Base-by-base conservation (phyloP, 1,140 invertebrate species). In the Latrodectus geometricus region DNA sequence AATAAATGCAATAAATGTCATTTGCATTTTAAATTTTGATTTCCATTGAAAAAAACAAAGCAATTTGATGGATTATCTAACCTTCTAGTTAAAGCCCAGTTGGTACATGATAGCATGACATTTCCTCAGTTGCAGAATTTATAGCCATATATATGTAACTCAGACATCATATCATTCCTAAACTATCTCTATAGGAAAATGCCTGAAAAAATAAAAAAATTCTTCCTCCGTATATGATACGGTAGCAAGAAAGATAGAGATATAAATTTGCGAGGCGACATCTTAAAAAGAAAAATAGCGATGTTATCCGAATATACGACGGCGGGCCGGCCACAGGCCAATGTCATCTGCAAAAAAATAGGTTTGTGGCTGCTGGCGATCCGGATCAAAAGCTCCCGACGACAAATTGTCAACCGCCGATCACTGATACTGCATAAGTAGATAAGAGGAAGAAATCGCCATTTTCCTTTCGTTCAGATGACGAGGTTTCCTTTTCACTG, bases 381-480 rank as follows among this genome's bases (percentile, higher is more conserved):
- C 72, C 52, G 80, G 49, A 23, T 83, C 69, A 74, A 74, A 73
- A 83, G 74, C 70, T 74, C 73, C 72, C 82, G 72, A 84, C 82
- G 82, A 84, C 82, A 84, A 84, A 84, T 84, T 84, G 82, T 84
- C 82, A 84, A 84, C 72, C 82, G 80, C 72, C 82, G 80, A 74
- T 83, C 80, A 50, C 52, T 76, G 82, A 84, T 84, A 84, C 72
- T 84, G 82, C 73, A 76, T 73, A 68, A 84, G 61, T 69, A 84
- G 82, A 84, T 84, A 84, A 84, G 82, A 35, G 35, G 35, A 35
- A 35, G 35, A 17, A 12, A n/a, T 48, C 72, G 82, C 82, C 82
- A 84, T 84, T 84, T 84, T 35, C 69, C 20, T 11, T 35, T 35
- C 35, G 61, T 23, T 61, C 49, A 65, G 52, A 82, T 52, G 69